phyloP scores from a whole-genome alignment of 2,888 invertebrate genomes.

The Esperia sulphurella region DNA sequence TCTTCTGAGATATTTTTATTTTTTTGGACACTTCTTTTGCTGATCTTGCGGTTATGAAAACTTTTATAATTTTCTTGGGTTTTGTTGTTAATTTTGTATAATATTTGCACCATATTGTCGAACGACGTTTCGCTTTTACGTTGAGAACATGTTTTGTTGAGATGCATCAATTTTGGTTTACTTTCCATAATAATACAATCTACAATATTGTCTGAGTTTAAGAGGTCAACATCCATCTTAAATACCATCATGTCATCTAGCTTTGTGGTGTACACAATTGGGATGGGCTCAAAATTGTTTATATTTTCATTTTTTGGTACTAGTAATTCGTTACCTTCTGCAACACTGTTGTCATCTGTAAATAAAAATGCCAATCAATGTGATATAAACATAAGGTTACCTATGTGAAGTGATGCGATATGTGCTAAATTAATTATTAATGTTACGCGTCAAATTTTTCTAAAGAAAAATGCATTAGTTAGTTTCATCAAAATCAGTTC shows the following conservation, averaged over 20 bases:
- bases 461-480: no score
- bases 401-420: no score
- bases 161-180: slow-evolving; percentile 20
- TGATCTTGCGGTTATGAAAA: neutral
- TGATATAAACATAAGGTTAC: neutral
- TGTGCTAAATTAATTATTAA: no score
- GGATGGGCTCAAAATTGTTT: slow-evolving; percentile 1
- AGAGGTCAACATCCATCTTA: slow-evolving; percentile 5
- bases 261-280: slow-evolving; percentile 34
- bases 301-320: neutral
- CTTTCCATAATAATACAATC: slow-evolving; percentile 25
- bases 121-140: neutral
- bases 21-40: no score
- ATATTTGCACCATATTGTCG: neutral
- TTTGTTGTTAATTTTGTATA: slow-evolving; percentile 1
- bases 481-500: no score
- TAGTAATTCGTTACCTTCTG: neutral
- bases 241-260: slow-evolving; percentile 35
- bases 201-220: slow-evolving; percentile 11
- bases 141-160: neutral
- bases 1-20: no score
- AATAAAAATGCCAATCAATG: neutral
- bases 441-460: no score
- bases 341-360: slow-evolving; percentile 1
- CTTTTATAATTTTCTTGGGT: neutral